Evolutionary conservation across 2,888 invertebrate genomes (phyloP).

Genomic region (Aspidiotus destructor): DNA sequence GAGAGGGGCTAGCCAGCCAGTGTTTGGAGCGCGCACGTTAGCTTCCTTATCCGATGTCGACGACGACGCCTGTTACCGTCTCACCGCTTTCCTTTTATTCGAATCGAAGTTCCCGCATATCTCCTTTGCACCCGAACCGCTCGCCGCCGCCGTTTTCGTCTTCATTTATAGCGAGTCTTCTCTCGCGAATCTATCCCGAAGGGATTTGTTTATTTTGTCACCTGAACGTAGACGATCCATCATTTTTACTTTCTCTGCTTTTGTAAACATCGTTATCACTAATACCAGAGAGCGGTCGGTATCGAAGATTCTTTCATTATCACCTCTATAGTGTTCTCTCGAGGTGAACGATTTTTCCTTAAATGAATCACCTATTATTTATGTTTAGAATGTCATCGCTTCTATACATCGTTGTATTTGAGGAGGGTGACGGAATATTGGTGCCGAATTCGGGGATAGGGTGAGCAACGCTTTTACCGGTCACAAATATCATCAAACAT

Average conservation of each 20-base stretch:
- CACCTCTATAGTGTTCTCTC: slow-evolving; percentile 3
- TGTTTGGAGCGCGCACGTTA: slow-evolving; percentile 16
- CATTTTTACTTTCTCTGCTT: slow-evolving; percentile 20
- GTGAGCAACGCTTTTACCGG: no score
- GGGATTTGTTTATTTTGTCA: slow-evolving; percentile 33
- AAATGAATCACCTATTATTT: no score
- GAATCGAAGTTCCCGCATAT: slow-evolving; percentile 20
- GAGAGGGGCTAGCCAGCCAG: slow-evolving; percentile 20
- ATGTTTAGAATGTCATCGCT: no score
- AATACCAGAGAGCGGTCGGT: slow-evolving; percentile 11
- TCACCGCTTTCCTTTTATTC: slow-evolving; percentile 27
- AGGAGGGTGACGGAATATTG: no score
- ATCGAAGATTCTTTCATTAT: slow-evolving; percentile 24
- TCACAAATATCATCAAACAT: no score
- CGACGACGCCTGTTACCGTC: slow-evolving; percentile 13
- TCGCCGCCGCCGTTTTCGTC: background rate
- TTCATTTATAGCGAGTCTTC: slow-evolving; percentile 8
- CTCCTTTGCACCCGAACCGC: slow-evolving; percentile 7
- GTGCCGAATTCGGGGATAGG: no score
- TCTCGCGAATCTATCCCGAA: slow-evolving; percentile 27
- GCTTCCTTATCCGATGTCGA: slow-evolving; percentile 19
- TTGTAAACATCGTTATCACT: slow-evolving; percentile 23
- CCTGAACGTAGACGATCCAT: slow-evolving; percentile 32
- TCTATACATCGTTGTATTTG: no score
- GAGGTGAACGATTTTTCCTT: no score